Conservation (phyloP, 2,113 vertebrate genomes). For the Prunella himalayana region DNA sequence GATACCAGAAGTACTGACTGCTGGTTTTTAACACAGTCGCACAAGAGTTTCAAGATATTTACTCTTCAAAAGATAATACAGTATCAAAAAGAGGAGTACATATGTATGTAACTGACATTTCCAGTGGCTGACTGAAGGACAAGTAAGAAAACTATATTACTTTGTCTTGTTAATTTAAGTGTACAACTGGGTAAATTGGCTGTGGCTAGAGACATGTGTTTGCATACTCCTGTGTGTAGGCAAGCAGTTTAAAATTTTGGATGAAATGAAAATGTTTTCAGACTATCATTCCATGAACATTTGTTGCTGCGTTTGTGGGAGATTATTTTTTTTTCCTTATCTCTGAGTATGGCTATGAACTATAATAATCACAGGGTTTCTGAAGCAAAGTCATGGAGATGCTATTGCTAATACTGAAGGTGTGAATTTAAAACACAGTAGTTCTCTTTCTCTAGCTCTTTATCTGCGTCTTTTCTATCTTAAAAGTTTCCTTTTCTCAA, state of each 20-base stretch:
- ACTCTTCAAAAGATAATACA: constrained; percentile 26
- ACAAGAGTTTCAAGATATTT: constrained; percentile 60
- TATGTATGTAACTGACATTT: constrained; percentile 54
- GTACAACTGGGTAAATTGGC: not conserved
- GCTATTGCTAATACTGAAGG: not conserved
- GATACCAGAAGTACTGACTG: constrained; percentile 44
- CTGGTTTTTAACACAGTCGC: constrained; percentile 50
- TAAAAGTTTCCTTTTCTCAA: not conserved
- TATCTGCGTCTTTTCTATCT: not conserved
- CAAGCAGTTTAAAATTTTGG: not conserved
- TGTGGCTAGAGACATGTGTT: not conserved
- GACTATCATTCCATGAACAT: constrained; percentile 9
- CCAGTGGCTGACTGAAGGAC: constrained; percentile 73
- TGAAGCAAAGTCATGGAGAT: not conserved
- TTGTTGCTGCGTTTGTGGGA: constrained; percentile 9
- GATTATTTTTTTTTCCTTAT: constrained; percentile 20
- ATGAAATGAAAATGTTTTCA: constrained; percentile 6
- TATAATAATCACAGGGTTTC: constrained; percentile 6
- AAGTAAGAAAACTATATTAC: constrained; percentile 53
- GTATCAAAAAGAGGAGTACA: constrained; percentile 64
- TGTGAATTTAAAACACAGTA: constrained; percentile 1
- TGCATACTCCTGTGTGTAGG: not conserved
- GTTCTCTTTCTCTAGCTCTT: not conserved
- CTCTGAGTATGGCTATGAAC: not conserved
- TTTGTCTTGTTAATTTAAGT: not conserved